Evolutionary conservation across 2,888 invertebrate genomes (phyloP).

Genomic region (Aporophyla nigra): DNA sequence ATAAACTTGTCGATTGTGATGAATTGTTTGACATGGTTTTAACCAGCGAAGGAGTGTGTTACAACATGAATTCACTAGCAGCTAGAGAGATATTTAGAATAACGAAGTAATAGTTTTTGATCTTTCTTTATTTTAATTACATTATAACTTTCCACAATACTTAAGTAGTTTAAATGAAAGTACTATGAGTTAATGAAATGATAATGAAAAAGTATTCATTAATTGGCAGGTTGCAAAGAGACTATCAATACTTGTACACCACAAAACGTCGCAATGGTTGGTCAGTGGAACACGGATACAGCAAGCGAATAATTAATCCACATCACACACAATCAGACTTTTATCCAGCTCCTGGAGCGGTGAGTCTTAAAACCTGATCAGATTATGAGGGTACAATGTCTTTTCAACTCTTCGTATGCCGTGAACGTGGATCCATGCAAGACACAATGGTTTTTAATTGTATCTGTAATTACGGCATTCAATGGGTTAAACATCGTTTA

Average conservation of each 20-base stretch:
- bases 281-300: conserved; percentile 69
- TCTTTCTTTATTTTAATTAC: neutral
- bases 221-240: conserved; percentile 63
- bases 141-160: neutral
- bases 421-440: too few species aligned
- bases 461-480: too few species aligned
- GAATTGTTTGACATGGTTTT: conserved; percentile 64
- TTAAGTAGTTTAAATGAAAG: neutral
- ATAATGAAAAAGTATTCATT: neutral
- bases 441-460: too few species aligned
- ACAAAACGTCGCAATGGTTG: conserved; percentile 59
- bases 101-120: conserved; percentile 45
- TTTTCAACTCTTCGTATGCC: too few species aligned
- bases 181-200: neutral
- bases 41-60: conserved; percentile 76
- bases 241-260: conserved; percentile 67
- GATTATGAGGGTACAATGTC: too few species aligned
- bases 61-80: conserved; percentile 72
- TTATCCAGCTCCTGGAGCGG: conserved; percentile 74
- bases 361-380: conserved; percentile 53
- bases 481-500: too few species aligned
- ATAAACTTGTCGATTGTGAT: fast-evolving
- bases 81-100: conserved; percentile 71
- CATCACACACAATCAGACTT: neutral
- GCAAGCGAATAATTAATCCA: neutral